Base-by-base conservation (phyloP, 92 coral and sea anemone species). In the Paramuricea clavata region DNA sequence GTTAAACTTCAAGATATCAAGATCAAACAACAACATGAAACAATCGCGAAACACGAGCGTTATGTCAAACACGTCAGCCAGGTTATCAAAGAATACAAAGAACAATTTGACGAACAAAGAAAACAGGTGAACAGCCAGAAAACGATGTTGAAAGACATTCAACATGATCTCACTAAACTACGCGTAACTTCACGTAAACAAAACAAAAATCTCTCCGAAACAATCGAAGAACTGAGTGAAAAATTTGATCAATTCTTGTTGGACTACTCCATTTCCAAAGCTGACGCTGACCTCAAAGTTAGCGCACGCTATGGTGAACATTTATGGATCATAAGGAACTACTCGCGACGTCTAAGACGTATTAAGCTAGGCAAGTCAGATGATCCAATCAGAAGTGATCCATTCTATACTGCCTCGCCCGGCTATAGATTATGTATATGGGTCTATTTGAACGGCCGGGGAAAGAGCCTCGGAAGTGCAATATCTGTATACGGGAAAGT, bases 361-460 rank as follows among this genome's bases (percentile, higher is more conserved):
- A 87, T 97, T 15, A 89, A 94, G 47, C 78, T 93, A 67, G 98
- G 99, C 23, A 94, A 98, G 35, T 36, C 89, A 32, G 98, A 97
- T 70, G 99, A 97, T 85, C 99, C 99, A 13, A 83, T 93, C 39
- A 90, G 95, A 27, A 93, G 99, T 32, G 99, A 97, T 69, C 97
- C 99, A 1, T 97, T 97, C 64, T 97, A 94, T 67, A 89, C 99
- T 35, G 93, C 97, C 34, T 95, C 97, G 17, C 95, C 93, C 23
- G 98, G 98, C 12, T 97, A 97, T 93, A 94, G 95, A 61, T 81
- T 97, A 74, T 91, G 90, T 0, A 89, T 88, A 30, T 97, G 99
- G 99, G 93, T 94, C 57, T 97, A 97, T 87, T 76, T 97, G 31
- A 97, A 97, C 70, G 99, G 99, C 2, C 93, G 99, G 60, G 99